Evolutionary conservation across 2,888 invertebrate genomes (phyloP).

Genomic region (Eledone cirrhosa): DNA sequence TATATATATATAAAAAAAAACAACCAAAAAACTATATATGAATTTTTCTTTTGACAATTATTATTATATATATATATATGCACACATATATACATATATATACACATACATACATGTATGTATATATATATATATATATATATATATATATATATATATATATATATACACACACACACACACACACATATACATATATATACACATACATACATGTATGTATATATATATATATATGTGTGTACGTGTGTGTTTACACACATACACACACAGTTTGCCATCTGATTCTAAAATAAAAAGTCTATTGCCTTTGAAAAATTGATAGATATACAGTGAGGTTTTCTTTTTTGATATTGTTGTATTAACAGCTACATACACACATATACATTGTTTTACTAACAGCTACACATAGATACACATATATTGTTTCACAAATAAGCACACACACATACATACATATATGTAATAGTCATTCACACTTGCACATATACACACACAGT

Average conservation of each 20-base stretch:
- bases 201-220: not conserved
- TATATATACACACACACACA: not conserved
- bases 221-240: not conserved
- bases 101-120: not conserved
- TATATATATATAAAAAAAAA: conserved; percentile 1
- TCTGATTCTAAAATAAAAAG: too few relatives aligned
- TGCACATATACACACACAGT: not conserved
- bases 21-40: not conserved
- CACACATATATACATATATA: not conserved
- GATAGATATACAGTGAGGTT: too few relatives aligned
- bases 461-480: not conserved
- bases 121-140: not conserved
- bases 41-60: not conserved
- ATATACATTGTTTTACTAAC: too few relatives aligned
- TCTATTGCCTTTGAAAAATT: too few relatives aligned
- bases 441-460: conserved; percentile 7
- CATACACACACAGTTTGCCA: not conserved
- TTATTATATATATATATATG: not conserved
- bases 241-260: not conserved
- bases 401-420: not conserved
- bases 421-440: not conserved
- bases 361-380: too few relatives aligned
- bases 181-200: not conserved
- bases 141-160: not conserved
- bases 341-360: too few relatives aligned